Evolutionary conservation across 2,113 vertebrate species (phyloP).

Genomic region (Gopherus flavomarginatus): DNA sequence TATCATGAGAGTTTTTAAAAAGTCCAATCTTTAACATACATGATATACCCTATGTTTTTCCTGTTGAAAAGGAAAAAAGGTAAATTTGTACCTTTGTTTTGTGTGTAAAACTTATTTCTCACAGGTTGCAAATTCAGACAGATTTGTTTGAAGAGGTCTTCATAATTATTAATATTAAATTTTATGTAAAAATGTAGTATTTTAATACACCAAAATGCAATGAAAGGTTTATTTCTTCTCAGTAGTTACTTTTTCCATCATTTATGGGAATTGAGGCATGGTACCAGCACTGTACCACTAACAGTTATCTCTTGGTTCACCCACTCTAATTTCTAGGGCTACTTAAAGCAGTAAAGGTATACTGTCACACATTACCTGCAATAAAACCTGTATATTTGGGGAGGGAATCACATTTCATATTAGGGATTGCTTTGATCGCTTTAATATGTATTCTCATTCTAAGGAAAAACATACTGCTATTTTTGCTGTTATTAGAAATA

Average conservation of each 20-base stretch:
- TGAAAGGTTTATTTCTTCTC: neutral
- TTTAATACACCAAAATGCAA: neutral
- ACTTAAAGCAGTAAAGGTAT: neutral
- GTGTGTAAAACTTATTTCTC: neutral
- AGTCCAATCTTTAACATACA: neutral
- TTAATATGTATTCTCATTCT: neutral
- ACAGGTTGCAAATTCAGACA: neutral
- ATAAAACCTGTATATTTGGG: neutral
- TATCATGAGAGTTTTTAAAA: neutral
- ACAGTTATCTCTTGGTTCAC: neutral
- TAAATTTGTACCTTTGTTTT: neutral
- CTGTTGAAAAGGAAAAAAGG: neutral
- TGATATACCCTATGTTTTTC: neutral
- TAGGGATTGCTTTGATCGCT: neutral
- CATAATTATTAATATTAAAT: neutral
- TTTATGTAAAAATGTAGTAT: neutral
- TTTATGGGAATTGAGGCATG: rapidly evolving
- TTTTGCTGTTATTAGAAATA: neutral
- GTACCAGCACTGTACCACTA: neutral
- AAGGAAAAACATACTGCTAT: rapidly evolving
- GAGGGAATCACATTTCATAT: neutral
- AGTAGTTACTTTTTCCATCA: neutral
- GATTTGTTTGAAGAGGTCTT: neutral
- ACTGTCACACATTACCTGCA: neutral
- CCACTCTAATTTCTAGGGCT: neutral